Evolutionary conservation across 2,888 invertebrate species (phyloP).

Genomic region (Ganaspis brasiliensis): DNA sequence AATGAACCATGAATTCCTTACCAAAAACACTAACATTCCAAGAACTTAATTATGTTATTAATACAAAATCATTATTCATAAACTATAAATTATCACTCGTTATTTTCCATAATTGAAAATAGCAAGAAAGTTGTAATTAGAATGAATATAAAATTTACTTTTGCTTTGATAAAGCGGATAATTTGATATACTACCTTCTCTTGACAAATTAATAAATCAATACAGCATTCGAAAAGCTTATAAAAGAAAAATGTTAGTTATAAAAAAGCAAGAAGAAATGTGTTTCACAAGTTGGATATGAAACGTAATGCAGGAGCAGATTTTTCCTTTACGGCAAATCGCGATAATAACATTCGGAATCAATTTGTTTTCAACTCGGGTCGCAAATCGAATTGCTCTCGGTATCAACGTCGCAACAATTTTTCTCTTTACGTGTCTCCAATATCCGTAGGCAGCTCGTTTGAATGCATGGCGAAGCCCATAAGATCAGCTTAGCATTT

Average conservation of each 20-base stretch:
- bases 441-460: constrained; percentile 68
- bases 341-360: constrained; percentile 34
- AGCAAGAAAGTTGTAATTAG: no score
- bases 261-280: no score
- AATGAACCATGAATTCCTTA: constrained; percentile 36
- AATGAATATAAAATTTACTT: no score
- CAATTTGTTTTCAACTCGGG: constrained; percentile 30
- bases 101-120: no score
- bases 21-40: neutral
- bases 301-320: neutral
- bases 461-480: constrained; percentile 66
- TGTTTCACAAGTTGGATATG: neutral
- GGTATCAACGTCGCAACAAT: constrained; percentile 27
- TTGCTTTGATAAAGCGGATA: no score
- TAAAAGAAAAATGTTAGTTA: no score
- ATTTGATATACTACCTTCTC: no score
- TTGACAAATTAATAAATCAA: no score
- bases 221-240: no score
- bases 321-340: constrained; percentile 21
- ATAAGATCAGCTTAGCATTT: constrained; percentile 62
- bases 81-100: neutral
- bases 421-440: constrained; percentile 45
- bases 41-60: neutral
- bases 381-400: constrained; percentile 38
- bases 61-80: neutral